Evolutionary conservation across 2,113 vertebrate genomes (phyloP).

Genomic region (Lagopus muta): DNA sequence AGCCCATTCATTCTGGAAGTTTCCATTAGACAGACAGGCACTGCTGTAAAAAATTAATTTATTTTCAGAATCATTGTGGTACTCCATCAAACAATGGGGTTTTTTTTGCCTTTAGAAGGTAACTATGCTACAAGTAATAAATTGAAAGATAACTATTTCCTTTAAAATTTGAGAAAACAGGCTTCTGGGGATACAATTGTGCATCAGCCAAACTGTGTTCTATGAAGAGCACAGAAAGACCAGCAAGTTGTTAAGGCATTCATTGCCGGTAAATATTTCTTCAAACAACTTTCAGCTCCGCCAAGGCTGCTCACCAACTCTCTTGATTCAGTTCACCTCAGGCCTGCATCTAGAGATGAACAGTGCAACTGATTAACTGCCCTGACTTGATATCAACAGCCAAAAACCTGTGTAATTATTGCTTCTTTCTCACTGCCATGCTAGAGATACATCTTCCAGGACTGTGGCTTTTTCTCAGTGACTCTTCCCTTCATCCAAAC

Average conservation of each 20-base stretch:
- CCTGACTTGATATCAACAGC: neutral
- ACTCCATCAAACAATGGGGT: slow-evolving; percentile 30
- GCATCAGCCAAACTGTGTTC: neutral
- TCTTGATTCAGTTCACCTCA: neutral
- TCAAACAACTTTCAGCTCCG: neutral
- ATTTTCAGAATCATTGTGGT: slow-evolving; percentile 61
- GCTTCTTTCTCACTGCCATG: neutral
- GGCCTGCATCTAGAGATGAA: neutral
- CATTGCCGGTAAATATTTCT: neutral
- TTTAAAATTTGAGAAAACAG: slow-evolving; percentile 12
- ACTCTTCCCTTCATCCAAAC: neutral
- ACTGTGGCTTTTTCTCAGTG: neutral
- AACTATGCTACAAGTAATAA: slow-evolving; percentile 13
- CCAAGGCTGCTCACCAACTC: neutral
- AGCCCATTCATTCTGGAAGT: slow-evolving; percentile 52
- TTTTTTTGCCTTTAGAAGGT: slow-evolving; percentile 25
- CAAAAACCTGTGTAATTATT: neutral
- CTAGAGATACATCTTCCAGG: neutral
- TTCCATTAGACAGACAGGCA: slow-evolving; percentile 60
- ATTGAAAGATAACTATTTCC: slow-evolving; percentile 32
- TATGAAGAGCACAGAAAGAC: neutral
- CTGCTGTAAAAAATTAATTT: slow-evolving; percentile 59
- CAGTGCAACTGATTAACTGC: neutral
- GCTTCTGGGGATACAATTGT: neutral
- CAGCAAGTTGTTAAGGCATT: neutral